Base-by-base conservation (phyloP, 2,797 vertebrate species). In the Gila robusta region DNA sequence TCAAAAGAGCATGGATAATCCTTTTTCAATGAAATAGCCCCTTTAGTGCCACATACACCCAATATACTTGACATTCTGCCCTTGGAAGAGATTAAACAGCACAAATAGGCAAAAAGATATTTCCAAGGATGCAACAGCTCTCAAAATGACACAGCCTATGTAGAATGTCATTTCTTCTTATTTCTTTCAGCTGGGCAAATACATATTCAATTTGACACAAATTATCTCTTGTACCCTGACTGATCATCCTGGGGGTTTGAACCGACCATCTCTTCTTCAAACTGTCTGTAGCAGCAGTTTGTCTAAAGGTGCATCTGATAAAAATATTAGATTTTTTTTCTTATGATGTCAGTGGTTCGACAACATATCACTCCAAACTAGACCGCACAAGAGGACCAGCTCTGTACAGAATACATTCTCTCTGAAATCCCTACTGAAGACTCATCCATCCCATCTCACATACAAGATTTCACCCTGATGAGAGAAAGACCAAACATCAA, bases 401-500 rank as follows among this genome's bases (percentile, higher is more conserved):
- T 73, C 21, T 39, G 12, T 76, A 47, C 41, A 32, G 78, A 83
- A 82, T 37, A 64, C 16, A 86, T 32, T 67, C 28, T 49, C n/a
- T n/a, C 17, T 28, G 0, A 23, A 84, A 86, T 84, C 69, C 73
- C 44, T 66, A 70, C 59, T 66, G 47, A 83, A 73, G 83, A 54
- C 35, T 73, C 35, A 4, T 56, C 12, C 7, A 71, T 37, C 44
- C 59, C 74, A 70, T 77, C 80, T 82, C 35, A 64, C 56, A 69
- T 67, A 37, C 76, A 83, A 80, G 49, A 83, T 72, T 56, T 89
- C 44, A n/a, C 87, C 90, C 88, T 89, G 73, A 86, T 78, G 64
- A 84, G 70, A 87, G 54, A 86, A 67, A 92, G 62, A 67, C 49
- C 67, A 86, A 81, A 88, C 86, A 80, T 66, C 84, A 87, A 81